phyloP scores from a whole-genome alignment of 2,888 invertebrate species.

The Abrostola triplasia region DNA sequence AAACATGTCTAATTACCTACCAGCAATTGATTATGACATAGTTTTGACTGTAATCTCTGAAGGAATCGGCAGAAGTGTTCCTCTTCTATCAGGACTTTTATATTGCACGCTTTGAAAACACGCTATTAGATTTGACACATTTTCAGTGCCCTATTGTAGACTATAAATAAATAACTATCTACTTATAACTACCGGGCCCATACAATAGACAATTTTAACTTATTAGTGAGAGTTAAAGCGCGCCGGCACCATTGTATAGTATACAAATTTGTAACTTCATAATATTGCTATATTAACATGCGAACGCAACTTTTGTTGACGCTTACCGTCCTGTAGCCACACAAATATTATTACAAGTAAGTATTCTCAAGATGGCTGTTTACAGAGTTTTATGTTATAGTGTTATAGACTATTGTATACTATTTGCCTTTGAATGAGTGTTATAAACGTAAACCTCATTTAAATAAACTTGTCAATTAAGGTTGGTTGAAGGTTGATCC shows the following conservation, averaged over 20 bases:
- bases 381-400: neutral
- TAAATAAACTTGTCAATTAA: neutral
- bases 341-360: constrained; percentile 12
- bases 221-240: neutral
- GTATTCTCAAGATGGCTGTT: constrained; percentile 4
- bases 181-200: no score
- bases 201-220: neutral
- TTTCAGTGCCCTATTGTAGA: no score
- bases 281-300: constrained; percentile 7
- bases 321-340: constrained; percentile 8
- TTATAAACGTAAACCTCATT: neutral
- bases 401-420: constrained; percentile 6
- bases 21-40: no score
- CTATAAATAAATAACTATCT: no score
- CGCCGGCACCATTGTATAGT: constrained; percentile 1
- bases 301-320: constrained; percentile 9
- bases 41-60: no score
- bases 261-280: neutral
- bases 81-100: no score
- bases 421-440: neutral
- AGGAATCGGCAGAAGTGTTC: no score
- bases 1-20: no score
- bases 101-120: no score
- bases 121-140: no score
- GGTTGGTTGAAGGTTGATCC: neutral